A percentile compares a stretch with the other conserved stretches of the same genome.
Evolutionary conservation across 1,140 invertebrate species (phyloP).

Genomic region (Hypothenemus hampei): DNA sequence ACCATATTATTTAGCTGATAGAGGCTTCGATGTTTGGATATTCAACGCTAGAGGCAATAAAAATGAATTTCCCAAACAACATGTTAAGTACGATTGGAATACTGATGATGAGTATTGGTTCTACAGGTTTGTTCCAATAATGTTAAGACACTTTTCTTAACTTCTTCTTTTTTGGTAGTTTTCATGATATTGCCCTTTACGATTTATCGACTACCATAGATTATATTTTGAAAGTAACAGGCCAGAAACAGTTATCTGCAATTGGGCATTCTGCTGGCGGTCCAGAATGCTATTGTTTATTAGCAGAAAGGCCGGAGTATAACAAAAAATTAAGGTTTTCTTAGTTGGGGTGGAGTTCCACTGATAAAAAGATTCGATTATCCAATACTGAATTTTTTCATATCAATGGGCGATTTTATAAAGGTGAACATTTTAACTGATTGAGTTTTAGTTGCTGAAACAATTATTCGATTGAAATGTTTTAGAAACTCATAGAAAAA

Average conservation of each 20-base stretch:
- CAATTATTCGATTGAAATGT: not conserved
- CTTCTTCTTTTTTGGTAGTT: conserved; percentile 26
- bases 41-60: conserved; percentile 59
- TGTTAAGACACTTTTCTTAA: not conserved
- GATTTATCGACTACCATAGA: conserved; percentile 59
- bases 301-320: conserved; percentile 50
- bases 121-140: conserved; percentile 12
- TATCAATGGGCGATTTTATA: not conserved
- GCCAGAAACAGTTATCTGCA: conserved; percentile 49
- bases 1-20: conserved; percentile 60
- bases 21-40: conserved; percentile 71
- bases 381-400: not conserved
- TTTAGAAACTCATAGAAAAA: not conserved
- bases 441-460: not conserved
- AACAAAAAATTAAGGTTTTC: conserved; percentile 48
- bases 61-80: conserved; percentile 51
- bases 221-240: conserved; percentile 50
- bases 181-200: conserved; percentile 46
- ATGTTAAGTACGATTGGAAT: conserved; percentile 6
- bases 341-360: conserved; percentile 29
- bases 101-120: conserved; percentile 12
- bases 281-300: conserved; percentile 45
- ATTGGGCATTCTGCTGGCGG: conserved; percentile 59
- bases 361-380: conserved; percentile 1
- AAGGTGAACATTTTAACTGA: not conserved